A percentile compares a stretch with the other conserved stretches of the same genome.
Conservation (phyloP, 2,888 invertebrate genomes). For the Lithodes maja region DNA sequence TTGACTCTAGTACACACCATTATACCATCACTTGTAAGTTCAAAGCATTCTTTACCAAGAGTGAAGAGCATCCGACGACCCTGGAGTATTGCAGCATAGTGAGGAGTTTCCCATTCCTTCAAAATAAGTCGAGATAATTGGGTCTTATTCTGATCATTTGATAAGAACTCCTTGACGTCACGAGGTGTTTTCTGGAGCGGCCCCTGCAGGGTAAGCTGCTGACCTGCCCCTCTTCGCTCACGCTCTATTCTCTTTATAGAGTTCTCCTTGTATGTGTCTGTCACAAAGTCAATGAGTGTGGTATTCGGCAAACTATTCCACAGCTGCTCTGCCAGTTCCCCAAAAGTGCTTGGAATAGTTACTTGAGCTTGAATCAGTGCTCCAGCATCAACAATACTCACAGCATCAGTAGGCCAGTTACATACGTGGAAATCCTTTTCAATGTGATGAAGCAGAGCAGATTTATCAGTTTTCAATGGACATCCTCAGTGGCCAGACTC, state of each 20-base stretch:
- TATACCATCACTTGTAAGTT: neutral
- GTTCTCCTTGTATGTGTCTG: neutral
- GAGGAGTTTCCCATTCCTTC: slow-evolving; percentile 1
- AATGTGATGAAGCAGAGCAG: neutral
- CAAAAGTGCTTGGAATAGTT: neutral
- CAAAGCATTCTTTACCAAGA: neutral
- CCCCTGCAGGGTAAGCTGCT: slow-evolving; percentile 3
- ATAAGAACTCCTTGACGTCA: slow-evolving; percentile 5
- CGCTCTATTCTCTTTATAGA: neutral
- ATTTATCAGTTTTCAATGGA: slow-evolving; percentile 32
- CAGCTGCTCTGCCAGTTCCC: slow-evolving; percentile 2
- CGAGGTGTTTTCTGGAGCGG: neutral
- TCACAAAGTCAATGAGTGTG: neutral
- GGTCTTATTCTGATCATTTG: neutral
- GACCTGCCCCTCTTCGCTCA: neutral
- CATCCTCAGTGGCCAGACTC: neutral
- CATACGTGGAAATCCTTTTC: neutral
- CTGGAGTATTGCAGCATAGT: neutral
- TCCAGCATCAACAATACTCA: slow-evolving; percentile 6
- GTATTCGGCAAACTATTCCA: neutral
- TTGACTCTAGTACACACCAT: neutral
- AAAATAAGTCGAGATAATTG: neutral
- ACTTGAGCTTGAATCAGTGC: neutral
- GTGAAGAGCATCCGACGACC: neutral
- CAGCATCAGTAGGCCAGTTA: slow-evolving; percentile 7